Evolutionary conservation across 2,797 vertebrate genomes (phyloP).

Genomic region (Melanotaenia nigrans): DNA sequence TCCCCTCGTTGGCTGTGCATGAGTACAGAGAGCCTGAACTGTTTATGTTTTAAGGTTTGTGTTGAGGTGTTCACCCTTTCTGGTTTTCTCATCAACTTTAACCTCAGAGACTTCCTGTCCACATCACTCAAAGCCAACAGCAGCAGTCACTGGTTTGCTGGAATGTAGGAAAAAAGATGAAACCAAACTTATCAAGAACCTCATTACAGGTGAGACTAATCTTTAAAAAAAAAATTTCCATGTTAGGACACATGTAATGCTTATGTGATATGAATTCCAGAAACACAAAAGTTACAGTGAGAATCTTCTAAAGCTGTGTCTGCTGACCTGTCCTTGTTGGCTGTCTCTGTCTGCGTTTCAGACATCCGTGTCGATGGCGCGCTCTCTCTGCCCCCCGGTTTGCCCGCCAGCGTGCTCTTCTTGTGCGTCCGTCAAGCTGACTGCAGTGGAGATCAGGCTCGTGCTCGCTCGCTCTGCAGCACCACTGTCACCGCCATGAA

Average conservation of each 20-base stretch:
- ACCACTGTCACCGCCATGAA: conserved; percentile 77
- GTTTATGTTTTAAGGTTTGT: background rate
- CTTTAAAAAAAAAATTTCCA: no score
- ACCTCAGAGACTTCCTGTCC: conserved; percentile 40
- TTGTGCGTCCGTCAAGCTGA: conserved; percentile 83
- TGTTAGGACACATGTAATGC: background rate
- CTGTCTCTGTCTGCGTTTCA: conserved; percentile 57
- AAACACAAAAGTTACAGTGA: no score
- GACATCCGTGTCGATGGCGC: conserved; percentile 76
- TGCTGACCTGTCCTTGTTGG: conserved; percentile 2
- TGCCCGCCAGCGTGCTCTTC: conserved; percentile 83
- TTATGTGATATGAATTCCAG: background rate
- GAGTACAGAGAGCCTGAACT: background rate
- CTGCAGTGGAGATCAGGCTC: conserved; percentile 65
- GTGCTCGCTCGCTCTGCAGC: conserved; percentile 70
- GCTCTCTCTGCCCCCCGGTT: conserved; percentile 73
- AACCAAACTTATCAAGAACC: conserved; percentile 81
- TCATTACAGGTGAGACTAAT: conserved; percentile 82
- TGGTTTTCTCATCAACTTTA: conserved; percentile 41
- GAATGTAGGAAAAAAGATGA: conserved; percentile 83
- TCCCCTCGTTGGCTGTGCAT: background rate
- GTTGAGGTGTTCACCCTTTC: background rate
- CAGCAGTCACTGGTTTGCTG: conserved; percentile 75
- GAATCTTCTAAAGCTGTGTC: background rate
- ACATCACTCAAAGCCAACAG: conserved; percentile 21